These are phyloP conservation scores for Chrysaora quinquecirrha DNA, from an alignment of 30 jellyfish, hydroid and myxozoan species.

Conservation along the genomic window DNA sequence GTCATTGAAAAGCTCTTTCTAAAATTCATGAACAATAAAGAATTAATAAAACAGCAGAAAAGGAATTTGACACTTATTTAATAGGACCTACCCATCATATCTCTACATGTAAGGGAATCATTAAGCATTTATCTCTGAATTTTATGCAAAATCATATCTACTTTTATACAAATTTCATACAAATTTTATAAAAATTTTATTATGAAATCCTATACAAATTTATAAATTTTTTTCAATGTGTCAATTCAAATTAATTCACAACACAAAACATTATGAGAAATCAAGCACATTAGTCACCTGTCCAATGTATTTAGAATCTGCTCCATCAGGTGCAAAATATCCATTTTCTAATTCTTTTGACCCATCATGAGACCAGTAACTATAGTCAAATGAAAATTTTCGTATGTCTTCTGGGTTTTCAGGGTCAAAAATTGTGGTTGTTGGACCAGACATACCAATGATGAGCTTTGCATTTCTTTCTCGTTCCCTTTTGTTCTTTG, in stretches of 20 bases:
- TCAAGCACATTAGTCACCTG: no score
- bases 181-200: no score
- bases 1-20: conserved; percentile 84
- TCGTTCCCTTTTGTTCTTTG: conserved; percentile 77
- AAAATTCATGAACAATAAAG: neutral
- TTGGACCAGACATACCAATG: conserved; percentile 77
- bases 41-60: no score
- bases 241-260: no score
- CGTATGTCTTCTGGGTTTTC: conserved; percentile 62
- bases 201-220: no score
- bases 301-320: conserved; percentile 62
- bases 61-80: neutral
- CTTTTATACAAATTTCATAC: no score
- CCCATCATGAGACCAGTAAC: conserved; percentile 96
- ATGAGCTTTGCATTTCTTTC: conserved; percentile 69
- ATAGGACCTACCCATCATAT: no score
- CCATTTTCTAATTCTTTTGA: conserved; percentile 75
- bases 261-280: no score
- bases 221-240: no score
- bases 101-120: no score
- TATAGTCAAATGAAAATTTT: conserved; percentile 78
- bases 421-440: conserved; percentile 82
- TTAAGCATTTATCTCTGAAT: no score
- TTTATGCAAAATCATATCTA: no score
- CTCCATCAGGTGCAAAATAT: conserved; percentile 73